Base-by-base conservation (phyloP, 2,113 vertebrate species). In the Sphaerodactylus townsendi region DNA sequence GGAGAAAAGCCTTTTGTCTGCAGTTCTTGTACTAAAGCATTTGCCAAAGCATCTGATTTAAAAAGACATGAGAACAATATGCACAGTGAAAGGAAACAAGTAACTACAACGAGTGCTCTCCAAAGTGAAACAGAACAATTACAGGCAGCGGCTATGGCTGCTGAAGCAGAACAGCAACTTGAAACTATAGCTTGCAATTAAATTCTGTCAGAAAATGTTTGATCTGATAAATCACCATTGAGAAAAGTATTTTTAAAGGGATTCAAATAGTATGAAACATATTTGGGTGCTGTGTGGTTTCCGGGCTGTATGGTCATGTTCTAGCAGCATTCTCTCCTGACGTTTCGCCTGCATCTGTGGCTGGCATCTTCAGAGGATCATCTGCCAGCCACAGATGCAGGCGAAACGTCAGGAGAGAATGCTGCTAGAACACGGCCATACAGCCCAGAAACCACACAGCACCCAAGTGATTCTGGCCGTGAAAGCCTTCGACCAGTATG, bases 21-120 rank as follows among this genome's bases (percentile, higher is more conserved):
- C 90, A 96, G 97, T 92, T 98, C 98, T 48, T 99, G 99, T 93
- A 98, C 98, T 85, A 99, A 99, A 92, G 99, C 99, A 1, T 99
- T 99, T 94, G 99, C 98, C 92, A 99, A 99, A 94, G 98, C 99
- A 2, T 99, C 99, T 0, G 99, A 99, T 91, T 96, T 99, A 91
- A 99, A 99, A 96, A 96, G 99, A 85, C 99, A 99, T 13, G 98
- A 99, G 96, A 99, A 99, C 96, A 99, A 99, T 94, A 99, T 99
- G 99, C 99, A 99, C 95, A 99, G 98, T 84, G 98, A 99, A 65
- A 97, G 98, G 93, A 98, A 99, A 92, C 98, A 99, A 95, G 97
- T 98, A 84, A 96, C 97, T 5, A 37, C 92, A 76, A 96, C 97
- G 79, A 97, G 97, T 80, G 97, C 97, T 90, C 97, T 98, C 92